Conservation (phyloP, 35 echinoderm and acorn worm genomes). For the Ophioderma brevispina region DNA sequence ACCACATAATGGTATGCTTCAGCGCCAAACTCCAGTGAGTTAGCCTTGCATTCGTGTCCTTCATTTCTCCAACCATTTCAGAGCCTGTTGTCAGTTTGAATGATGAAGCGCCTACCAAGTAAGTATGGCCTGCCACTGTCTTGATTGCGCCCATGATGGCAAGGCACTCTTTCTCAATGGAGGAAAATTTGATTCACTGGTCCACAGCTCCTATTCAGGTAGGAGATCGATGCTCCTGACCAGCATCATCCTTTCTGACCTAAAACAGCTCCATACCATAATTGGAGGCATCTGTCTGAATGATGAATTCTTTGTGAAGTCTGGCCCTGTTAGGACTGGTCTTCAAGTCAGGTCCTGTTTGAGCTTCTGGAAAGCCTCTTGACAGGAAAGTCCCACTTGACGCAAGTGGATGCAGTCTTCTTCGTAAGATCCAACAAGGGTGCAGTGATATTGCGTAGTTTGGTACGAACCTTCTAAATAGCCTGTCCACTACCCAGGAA, state of each 20-base stretch:
- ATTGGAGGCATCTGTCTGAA: too few species aligned
- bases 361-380: conserved; percentile 28
- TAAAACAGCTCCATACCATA: conserved; percentile 29
- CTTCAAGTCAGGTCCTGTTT: background rate
- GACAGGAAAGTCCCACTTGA: background rate
- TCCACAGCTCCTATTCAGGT: background rate
- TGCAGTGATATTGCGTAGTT: conserved; percentile 23
- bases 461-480: conserved; percentile 21
- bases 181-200: conserved; percentile 4
- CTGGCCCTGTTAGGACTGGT: background rate
- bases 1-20: conserved; percentile 7
- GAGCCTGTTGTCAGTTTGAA: conserved; percentile 31
- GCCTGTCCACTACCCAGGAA: conserved; percentile 21
- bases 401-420: background rate
- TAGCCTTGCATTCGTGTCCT: background rate
- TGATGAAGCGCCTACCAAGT: background rate
- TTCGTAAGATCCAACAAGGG: conserved; percentile 2
- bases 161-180: conserved; percentile 51
- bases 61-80: conserved; percentile 11
- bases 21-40: background rate
- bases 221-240: conserved; percentile 39
- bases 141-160: conserved; percentile 31
- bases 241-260: background rate
- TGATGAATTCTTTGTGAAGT: conserved; percentile 9
- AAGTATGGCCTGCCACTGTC: conserved; percentile 35